Evolutionary conservation across 2,888 invertebrate species (phyloP).

Genomic region (Synergus umbraculus): DNA sequence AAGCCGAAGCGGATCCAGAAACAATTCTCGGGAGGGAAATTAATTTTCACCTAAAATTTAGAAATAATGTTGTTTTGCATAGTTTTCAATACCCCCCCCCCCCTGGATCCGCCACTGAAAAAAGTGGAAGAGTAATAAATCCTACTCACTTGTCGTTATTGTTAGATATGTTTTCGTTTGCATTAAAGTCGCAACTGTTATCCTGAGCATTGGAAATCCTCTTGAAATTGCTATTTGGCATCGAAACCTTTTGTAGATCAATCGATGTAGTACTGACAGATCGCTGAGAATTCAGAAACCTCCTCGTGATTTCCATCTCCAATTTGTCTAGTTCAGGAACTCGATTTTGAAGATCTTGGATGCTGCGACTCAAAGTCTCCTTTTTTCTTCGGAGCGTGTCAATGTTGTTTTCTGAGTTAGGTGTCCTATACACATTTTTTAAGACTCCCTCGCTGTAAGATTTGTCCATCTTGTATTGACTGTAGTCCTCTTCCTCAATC

Average conservation of each 20-base stretch:
- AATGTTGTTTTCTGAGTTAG: slow-evolving; percentile 45
- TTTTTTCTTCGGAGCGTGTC: slow-evolving; percentile 61
- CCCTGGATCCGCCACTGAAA: too few relatives aligned
- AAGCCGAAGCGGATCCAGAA: too few relatives aligned
- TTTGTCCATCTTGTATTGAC: slow-evolving; percentile 69
- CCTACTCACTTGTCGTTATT: slow-evolving; percentile 46
- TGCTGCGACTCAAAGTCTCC: slow-evolving; percentile 67
- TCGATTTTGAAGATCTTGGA: slow-evolving; percentile 73
- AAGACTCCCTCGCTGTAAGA: slow-evolving; percentile 71
- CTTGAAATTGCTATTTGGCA: slow-evolving; percentile 58
- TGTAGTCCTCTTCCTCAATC: slow-evolving; percentile 65
- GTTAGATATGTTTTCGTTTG: slow-evolving; percentile 44
- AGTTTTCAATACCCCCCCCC: too few relatives aligned
- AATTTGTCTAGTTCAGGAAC: slow-evolving; percentile 68
- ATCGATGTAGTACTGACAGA: slow-evolving; percentile 43
- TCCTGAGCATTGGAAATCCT: slow-evolving; percentile 55
- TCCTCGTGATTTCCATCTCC: slow-evolving; percentile 60
- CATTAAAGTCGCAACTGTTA: slow-evolving; percentile 42
- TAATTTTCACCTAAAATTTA: too few relatives aligned
- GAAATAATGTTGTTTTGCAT: too few relatives aligned
- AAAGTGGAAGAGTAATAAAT: background rate
- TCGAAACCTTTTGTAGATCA: slow-evolving; percentile 28
- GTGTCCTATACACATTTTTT: slow-evolving; percentile 58
- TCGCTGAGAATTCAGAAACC: slow-evolving; percentile 46
- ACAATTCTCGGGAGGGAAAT: too few relatives aligned